Base-by-base conservation (phyloP, 2,888 invertebrate species). In the Erynnis tages region DNA sequence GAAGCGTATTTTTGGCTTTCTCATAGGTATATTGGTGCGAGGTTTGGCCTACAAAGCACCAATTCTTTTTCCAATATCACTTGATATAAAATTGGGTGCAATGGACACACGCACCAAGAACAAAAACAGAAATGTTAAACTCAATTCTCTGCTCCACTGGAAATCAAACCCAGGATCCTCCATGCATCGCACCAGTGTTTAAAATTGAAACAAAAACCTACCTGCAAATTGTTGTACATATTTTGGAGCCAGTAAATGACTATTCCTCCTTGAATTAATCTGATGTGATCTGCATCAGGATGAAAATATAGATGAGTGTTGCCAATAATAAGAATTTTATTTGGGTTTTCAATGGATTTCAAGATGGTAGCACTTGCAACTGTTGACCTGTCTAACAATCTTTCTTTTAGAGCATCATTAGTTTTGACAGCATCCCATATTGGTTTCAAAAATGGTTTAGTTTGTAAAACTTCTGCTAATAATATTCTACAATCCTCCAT, bases 251-350 rank as follows among this genome's bases (percentile, higher is more conserved):
- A 95, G 32, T 91, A 85, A 58, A 97, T 91, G 16, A 92, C 90
- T 57, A 94, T 91, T 21, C 94, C 94, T 21, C 93, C 94, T 90
- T 98, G 98, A 14, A 98, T 74, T 2, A 98, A 84, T 56, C 98
- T 91, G 61, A 98, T 94, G 69, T 97, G 96, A 79, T 96, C 96
- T 4, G 98, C 95, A 76, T 95, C 93, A 0, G 97, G 97, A 75
- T 96, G 96, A 70, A 97, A 98, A 84, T 97, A 98, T 40, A 98
- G 90, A 89, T 99, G 98, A 1, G 97, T 97, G 71, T 97, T 98
- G 10, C 94, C 97, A 58, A 94, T 86, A 27, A 96, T 71, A 25
- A 96, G 65, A 49, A 93, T 79, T 63, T 93, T 91, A 53, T 85
- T 79, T 1, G 84, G 81, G 53, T 90, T 90, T 8, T 91, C 92